Evolutionary conservation across 2,113 vertebrate genomes (phyloP), one percentile per base, ranked within the genome.

Genomic region (Psephotus haematonotus): DNA sequence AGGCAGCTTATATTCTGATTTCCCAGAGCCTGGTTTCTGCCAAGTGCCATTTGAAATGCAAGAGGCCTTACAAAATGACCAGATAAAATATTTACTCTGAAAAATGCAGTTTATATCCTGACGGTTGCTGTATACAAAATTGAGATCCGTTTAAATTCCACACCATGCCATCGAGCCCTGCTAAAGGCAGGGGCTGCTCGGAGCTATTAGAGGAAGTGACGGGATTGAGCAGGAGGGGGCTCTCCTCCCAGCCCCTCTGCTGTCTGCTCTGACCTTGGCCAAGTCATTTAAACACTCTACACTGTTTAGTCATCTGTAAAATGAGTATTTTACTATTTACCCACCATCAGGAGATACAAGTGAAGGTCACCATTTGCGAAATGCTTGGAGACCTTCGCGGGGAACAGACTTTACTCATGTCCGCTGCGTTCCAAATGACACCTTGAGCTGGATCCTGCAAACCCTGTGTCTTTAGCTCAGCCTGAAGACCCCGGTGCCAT

Each of bases 241-340:
- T 94, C 87, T 33, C 55, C 88, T 90, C 78, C 63, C 87, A 80
- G 24, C 76, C 92, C 94, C 79, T 24, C 37, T 2, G 4, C 82
- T 39, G 53, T 11, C 90, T 90, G 71, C 47, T 79, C 90, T 59
- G 87, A 94, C 87, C 87, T 95, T 94, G 92, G 92, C 79, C 85
- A 81, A 92, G 59, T 41, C 82, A 86, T 94, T 97, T 95, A 50
- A 93, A 70, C 8, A 17, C 84, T 88, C 87, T 16, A 10, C 0
- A 10, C 92, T 91, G 94, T 47, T 92, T 88, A 95, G 85, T 80
- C 93, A 81, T 83, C 96, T 96, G 95, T 94, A 96, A 96, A 96
- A 95, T 94, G 82, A 96, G 71, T 70, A 3, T 93, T 88, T 91
- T 86, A n/a, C 75, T 92, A 62, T 95, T 93, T 95, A 85, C 64